Evolutionary conservation across 2,888 invertebrate genomes (phyloP), one percentile per base, ranked within the genome.

Genomic region (Drymonia ruficornis): DNA sequence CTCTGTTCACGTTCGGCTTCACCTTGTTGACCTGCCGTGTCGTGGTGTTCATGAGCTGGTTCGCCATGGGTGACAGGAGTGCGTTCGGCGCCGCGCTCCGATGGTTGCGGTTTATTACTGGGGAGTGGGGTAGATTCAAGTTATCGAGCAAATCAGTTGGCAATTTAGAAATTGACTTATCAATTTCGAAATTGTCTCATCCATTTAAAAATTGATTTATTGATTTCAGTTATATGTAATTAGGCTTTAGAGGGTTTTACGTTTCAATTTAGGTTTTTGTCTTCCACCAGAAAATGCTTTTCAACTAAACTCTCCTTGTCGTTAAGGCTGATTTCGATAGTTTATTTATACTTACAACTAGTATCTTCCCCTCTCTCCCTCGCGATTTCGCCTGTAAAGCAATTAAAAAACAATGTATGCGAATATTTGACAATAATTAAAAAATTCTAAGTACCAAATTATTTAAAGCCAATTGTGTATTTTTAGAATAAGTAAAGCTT

Each of bases 11-110:
- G 77, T 96, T 97, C 46, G 97, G 97, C 85, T 97, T 97, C 76
- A 97, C 97, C 88, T 97, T 97, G 93, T 97, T 97, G 83, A 97
- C 96, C 89, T 97, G 97, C 80, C 97, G 95, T 68, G 96, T 95
- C 2, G 93, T 96, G 50, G 95, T 96, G 83, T 96, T 96, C 86
- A 96, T 95, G 77, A 96, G 93, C 72, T 94, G 95, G 70, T 94
- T 94, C 64, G 94, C 94, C 84, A 95, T 94, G 48, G 94, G 94
- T 9, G 96, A 95, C 63, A 94, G 83, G 53, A 95, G 89, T 60
- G 96, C 95, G 74, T 94, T 94, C 23, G 94, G 92, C 54, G 95
- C 94, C 65, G 95, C 96, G 81, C 95, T 96, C 67, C 97, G 94
- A 79, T 96, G 96, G 84, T 96, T 96, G 65, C 97, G 94, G 84